A percentile compares a stretch with the other conserved stretches of the same genome.
phyloP scores from a whole-genome alignment of 2,113 vertebrate genomes.

The Strigops habroptila region DNA sequence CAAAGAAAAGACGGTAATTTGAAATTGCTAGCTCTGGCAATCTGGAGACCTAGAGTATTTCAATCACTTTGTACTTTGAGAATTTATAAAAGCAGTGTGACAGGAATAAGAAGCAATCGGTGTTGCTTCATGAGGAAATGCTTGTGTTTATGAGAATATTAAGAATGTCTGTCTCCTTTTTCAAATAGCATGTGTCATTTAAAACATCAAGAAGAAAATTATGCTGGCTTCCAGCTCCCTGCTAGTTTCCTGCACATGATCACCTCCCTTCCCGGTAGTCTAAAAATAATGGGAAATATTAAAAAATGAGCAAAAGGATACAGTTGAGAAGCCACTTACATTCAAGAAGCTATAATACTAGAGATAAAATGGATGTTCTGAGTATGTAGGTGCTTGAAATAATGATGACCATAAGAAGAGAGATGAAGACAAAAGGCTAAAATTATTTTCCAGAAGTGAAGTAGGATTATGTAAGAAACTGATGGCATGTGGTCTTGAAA shows the following conservation, averaged over 20 bases:
- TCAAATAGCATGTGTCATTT: background rate
- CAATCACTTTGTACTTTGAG: background rate
- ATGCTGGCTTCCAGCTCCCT: background rate
- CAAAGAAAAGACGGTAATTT: background rate
- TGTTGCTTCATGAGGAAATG: constrained; percentile 34
- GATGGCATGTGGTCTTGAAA: background rate
- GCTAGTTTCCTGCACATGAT: background rate
- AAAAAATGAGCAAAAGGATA: background rate
- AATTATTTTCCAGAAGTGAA: background rate
- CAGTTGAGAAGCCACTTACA: background rate
- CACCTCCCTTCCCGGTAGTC: background rate
- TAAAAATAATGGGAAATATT: constrained; percentile 18
- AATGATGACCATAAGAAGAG: background rate
- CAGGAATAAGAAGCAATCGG: constrained; percentile 9
- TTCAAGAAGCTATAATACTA: background rate
- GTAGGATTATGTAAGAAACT: background rate
- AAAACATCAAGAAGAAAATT: constrained; percentile 33
- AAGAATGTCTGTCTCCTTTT: constrained; percentile 28
- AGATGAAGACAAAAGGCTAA: background rate
- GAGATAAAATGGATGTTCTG: background rate
- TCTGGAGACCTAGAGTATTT: background rate
- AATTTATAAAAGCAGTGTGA: constrained; percentile 17
- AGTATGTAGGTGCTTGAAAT: background rate
- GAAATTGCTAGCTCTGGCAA: background rate
- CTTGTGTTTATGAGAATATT: constrained; percentile 40